phyloP scores from a whole-genome alignment of 2,113 vertebrate species.

The Hippolais icterina region DNA sequence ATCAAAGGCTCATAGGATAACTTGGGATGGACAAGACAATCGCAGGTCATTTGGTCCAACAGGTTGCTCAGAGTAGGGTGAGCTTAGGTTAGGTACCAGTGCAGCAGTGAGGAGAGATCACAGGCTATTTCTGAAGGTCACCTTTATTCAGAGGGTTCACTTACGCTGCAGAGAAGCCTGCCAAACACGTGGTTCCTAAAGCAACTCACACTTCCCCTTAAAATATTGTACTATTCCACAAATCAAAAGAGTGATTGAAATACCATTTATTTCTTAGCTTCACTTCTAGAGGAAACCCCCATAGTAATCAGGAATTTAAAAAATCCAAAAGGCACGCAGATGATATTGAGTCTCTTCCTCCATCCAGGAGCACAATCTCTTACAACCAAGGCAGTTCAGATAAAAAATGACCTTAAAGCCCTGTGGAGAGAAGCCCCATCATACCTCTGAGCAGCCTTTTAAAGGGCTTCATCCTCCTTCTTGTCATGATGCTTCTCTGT shows the following conservation, averaged over 20 bases:
- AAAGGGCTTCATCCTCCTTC: neutral
- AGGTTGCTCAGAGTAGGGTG: neutral
- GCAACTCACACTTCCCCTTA: neutral
- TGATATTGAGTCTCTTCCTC: neutral
- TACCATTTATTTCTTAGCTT: neutral
- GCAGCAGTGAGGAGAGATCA: neutral
- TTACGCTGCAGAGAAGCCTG: neutral
- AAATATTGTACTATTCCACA: neutral
- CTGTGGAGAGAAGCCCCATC: neutral
- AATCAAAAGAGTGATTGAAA: neutral
- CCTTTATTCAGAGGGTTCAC: neutral
- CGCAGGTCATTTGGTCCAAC: neutral
- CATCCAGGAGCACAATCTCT: neutral
- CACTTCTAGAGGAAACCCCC: neutral
- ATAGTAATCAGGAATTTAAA: neutral
- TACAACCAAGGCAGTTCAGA: neutral
- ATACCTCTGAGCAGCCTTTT: neutral
- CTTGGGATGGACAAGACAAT: neutral
- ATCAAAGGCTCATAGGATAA: neutral
- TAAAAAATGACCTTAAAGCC: neutral
- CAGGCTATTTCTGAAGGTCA: neutral
- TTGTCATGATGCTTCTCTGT: neutral
- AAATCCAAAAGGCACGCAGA: neutral
- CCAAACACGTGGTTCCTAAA: neutral
- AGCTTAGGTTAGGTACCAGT: neutral